Evolutionary conservation across 2,113 vertebrate genomes (phyloP).

Genomic region (Phycodurus eques): DNA sequence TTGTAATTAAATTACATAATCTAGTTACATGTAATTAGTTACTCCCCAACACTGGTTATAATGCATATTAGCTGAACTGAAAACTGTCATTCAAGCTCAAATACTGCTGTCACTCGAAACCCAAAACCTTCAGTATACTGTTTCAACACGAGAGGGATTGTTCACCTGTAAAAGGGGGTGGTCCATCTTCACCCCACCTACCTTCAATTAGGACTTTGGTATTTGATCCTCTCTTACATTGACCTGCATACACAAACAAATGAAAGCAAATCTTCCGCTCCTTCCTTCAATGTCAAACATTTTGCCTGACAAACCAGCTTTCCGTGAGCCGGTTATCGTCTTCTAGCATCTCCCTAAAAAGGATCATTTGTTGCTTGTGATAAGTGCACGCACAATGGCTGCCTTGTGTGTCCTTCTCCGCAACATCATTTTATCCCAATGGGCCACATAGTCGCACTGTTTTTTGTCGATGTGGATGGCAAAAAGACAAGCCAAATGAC

Average conservation of each 20-base stretch:
- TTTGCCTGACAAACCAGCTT: slow-evolving; percentile 58
- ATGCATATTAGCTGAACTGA: not conserved
- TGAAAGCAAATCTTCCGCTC: slow-evolving; percentile 52
- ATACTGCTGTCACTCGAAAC: not conserved
- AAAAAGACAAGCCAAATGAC: not conserved
- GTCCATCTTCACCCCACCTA: not conserved
- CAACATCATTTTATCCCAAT: slow-evolving; percentile 12
- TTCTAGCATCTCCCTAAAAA: slow-evolving; percentile 60
- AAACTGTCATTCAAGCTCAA: not conserved
- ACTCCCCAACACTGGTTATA: no score
- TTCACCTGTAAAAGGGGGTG: slow-evolving; percentile 7
- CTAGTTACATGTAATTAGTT: no score
- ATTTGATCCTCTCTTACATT: slow-evolving; percentile 39
- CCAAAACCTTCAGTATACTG: slow-evolving; percentile 10
- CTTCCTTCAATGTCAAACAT: slow-evolving; percentile 62
- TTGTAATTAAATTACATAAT: no score
- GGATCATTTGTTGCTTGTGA: slow-evolving; percentile 63
- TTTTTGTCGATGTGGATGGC: not conserved
- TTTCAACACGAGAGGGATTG: slow-evolving; percentile 3
- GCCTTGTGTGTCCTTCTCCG: slow-evolving; percentile 32
- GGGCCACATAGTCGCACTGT: not conserved
- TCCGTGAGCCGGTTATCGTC: slow-evolving; percentile 51
- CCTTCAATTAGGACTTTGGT: slow-evolving; percentile 43
- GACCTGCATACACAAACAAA: slow-evolving; percentile 30
- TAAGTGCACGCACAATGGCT: slow-evolving; percentile 46